These are phyloP conservation scores for Dunckerocampus dactyliophorus DNA, from an alignment of 2,113 vertebrate species.

Conservation along the genomic window DNA sequence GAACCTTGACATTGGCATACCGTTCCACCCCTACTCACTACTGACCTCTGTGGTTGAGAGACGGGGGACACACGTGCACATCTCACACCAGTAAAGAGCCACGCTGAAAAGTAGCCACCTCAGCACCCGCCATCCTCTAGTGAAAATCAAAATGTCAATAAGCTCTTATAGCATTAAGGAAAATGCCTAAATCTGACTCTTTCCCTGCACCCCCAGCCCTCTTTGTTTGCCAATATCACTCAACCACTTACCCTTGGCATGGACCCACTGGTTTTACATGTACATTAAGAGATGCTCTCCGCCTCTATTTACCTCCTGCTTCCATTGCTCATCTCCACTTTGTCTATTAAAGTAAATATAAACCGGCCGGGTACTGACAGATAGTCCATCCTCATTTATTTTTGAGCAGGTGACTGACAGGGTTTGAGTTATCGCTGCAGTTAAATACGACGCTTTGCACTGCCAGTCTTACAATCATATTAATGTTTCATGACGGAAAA, in stretches of 20 bases:
- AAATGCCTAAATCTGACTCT: slow-evolving; percentile 79
- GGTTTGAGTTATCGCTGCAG: slow-evolving; percentile 41
- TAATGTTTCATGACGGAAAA: slow-evolving; percentile 37
- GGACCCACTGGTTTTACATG: slow-evolving; percentile 66
- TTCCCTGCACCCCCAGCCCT: slow-evolving; percentile 48
- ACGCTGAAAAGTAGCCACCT: slow-evolving; percentile 64
- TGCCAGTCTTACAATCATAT: slow-evolving; percentile 14
- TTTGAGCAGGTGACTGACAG: slow-evolving; percentile 67
- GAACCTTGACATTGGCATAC: too few relatives aligned
- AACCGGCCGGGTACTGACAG: slow-evolving; percentile 47
- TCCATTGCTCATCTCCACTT: slow-evolving; percentile 55
- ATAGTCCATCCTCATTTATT: slow-evolving; percentile 65
- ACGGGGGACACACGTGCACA: slow-evolving; percentile 49
- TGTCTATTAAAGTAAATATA: slow-evolving; percentile 71
- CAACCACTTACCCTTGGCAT: slow-evolving; percentile 79
- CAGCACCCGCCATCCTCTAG: slow-evolving; percentile 66
- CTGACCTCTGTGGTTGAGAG: too few relatives aligned
- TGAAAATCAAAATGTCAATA: slow-evolving; percentile 82
- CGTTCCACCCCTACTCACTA: too few relatives aligned
- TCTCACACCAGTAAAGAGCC: slow-evolving; percentile 68
- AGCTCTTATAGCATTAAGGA: slow-evolving; percentile 81
- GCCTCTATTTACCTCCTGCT: slow-evolving; percentile 51
- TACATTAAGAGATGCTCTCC: slow-evolving; percentile 71
- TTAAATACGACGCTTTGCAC: slow-evolving; percentile 25
- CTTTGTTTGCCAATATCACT: slow-evolving; percentile 77